phyloP scores from a whole-genome alignment of 2,888 invertebrate genomes.

The Penaeus monodon region DNA sequence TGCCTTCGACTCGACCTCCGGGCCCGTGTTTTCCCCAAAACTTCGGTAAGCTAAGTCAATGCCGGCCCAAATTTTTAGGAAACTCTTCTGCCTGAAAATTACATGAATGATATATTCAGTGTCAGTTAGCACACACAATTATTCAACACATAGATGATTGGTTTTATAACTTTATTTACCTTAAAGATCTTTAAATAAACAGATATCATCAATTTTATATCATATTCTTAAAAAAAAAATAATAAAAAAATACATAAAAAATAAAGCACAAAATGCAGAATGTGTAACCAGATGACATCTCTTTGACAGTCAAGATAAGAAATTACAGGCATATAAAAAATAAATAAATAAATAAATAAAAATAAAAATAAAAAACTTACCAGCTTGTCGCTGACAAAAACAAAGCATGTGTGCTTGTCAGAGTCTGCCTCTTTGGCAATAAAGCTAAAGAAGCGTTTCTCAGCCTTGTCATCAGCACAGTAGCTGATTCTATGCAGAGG shows the following conservation, averaged over 20 bases:
- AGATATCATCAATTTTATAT: too few species aligned
- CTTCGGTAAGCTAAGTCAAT: conserved; percentile 93
- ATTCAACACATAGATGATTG: background rate
- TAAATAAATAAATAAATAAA: too few species aligned
- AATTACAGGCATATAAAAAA: too few species aligned
- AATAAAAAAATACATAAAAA: too few species aligned
- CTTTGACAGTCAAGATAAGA: background rate
- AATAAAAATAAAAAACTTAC: conserved; percentile 69
- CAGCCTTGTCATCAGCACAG: conserved; percentile 98
- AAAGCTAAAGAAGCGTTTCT: conserved; percentile 96
- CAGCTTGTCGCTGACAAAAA: conserved; percentile 92
- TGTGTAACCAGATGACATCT: too few species aligned
- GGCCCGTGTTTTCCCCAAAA: conserved; percentile 91
- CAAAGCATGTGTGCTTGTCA: conserved; percentile 94
- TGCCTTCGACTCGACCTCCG: conserved; percentile 87
- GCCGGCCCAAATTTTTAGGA: conserved; percentile 97
- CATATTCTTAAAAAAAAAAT: too few species aligned
- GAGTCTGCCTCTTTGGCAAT: conserved; percentile 85
- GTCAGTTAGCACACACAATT: background rate
- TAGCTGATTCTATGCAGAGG: conserved; percentile 97
- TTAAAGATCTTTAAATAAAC: too few species aligned
- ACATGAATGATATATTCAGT: background rate
- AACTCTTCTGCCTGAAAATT: conserved; percentile 87
- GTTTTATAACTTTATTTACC: too few species aligned
- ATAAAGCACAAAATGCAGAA: too few species aligned